Evolutionary conservation across 2,113 vertebrate genomes (phyloP).

Genomic region (Leuciscus idus): DNA sequence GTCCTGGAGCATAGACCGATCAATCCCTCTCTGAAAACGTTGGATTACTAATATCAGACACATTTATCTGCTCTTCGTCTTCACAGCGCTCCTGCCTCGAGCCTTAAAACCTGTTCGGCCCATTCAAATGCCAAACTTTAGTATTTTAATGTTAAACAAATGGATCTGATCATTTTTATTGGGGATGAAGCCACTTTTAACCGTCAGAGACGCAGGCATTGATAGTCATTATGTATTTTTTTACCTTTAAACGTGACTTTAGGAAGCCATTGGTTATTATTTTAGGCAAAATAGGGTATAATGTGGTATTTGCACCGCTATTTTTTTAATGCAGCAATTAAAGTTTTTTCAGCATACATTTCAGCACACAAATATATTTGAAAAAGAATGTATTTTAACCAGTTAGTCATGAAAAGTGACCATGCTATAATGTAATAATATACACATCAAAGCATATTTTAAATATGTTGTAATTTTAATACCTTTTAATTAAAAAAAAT

Average conservation of each 20-base stretch:
- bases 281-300: background rate
- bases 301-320: background rate
- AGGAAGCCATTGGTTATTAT: background rate
- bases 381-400: background rate
- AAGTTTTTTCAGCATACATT: background rate
- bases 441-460: background rate
- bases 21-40: conserved; percentile 26
- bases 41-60: conserved; percentile 38
- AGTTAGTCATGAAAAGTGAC: background rate
- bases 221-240: background rate
- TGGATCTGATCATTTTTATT: background rate
- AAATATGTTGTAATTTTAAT: background rate
- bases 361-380: background rate
- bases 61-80: conserved; percentile 25
- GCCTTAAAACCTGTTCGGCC: conserved; percentile 13
- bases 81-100: background rate
- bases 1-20: conserved; percentile 38
- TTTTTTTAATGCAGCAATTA: background rate
- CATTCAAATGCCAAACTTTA: background rate
- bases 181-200: background rate
- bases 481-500: too few species aligned
- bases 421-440: background rate
- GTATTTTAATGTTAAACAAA: conserved; percentile 16
- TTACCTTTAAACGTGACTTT: background rate
- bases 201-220: background rate